A percentile compares a stretch with the other conserved stretches of the same genome.
These are phyloP conservation scores for Rhorus exstirpatorius DNA, from an alignment of 2,888 invertebrate species.

Conservation along the genomic window DNA sequence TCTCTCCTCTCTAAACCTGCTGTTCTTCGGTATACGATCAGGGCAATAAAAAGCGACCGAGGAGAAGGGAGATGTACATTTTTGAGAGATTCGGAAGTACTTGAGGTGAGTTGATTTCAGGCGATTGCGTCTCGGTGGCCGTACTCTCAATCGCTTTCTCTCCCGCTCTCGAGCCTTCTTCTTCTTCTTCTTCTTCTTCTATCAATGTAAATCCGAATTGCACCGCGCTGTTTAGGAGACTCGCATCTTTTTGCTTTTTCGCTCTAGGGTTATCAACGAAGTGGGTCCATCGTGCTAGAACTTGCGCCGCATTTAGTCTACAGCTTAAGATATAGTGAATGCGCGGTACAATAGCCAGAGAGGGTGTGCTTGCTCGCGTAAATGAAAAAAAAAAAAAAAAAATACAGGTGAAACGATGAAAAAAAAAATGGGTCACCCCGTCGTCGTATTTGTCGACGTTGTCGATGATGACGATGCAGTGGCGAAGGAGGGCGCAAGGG, in stretches of 20 bases:
- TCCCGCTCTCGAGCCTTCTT: background rate
- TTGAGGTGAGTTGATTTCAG: slow-evolving; percentile 27
- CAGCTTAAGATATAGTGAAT: slow-evolving; percentile 10
- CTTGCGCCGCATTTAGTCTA: background rate
- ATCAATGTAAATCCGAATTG: slow-evolving; percentile 20
- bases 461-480: slow-evolving; percentile 31
- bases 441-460: slow-evolving; percentile 49
- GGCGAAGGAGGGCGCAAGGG: slow-evolving; percentile 22
- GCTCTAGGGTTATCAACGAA: slow-evolving; percentile 60
- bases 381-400: slow-evolving; percentile 68
- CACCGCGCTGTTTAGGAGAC: background rate
- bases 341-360: slow-evolving; percentile 40
- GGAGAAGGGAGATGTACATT: slow-evolving; percentile 18
- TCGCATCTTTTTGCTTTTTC: slow-evolving; percentile 24
- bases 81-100: slow-evolving; percentile 25
- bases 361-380: slow-evolving; percentile 59
- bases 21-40: slow-evolving; percentile 11
- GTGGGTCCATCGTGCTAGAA: slow-evolving; percentile 58
- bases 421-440: slow-evolving; percentile 78
- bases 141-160: slow-evolving; percentile 26
- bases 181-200: background rate
- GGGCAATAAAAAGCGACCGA: slow-evolving; percentile 4
- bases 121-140: slow-evolving; percentile 28
- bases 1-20: slow-evolving; percentile 8
- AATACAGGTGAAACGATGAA: slow-evolving; percentile 79